Evolutionary conservation across 2,113 vertebrate genomes (phyloP), one percentile per base, ranked within the genome.

Genomic region (Archilochus colubris): DNA sequence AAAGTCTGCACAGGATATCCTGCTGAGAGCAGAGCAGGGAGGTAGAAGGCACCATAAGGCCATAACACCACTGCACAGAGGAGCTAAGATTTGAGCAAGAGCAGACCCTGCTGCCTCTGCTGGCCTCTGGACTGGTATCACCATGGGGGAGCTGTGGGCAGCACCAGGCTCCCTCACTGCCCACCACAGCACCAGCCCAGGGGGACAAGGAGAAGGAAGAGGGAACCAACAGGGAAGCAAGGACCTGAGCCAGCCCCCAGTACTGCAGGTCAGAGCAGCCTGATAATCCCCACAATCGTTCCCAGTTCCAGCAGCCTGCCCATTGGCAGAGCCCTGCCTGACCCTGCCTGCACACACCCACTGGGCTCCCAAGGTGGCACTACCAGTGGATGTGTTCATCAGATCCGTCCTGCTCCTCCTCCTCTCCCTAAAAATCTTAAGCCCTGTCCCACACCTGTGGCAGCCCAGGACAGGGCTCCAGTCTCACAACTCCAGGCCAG

Each of bases 171-270:
- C 7, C 61, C 33, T 23, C 10, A 2, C 23, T 24, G 15, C 61
- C 53, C 14, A 2, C 1, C 4, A 23, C 14, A 18, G 23, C 1
- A 1, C 43, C 43, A 10, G 43, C 28, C 43, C 1, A 0, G 36
- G 7, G 8, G 16, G 46, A 25, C 10, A 7, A 5, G 16, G 53
- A 51, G 44, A 59, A 11, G 33, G 28, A 57, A 22, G 27, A 18
- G 30, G 23, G 15, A 31, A 69, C 55, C 11, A 1, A 67, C 58
- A 28, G 30, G 53, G 25, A 31, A 61, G 46, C 36, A 36, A 53
- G 31, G 63, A 36, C 25, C 21, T 30, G 14, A 54, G 38, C 36
- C 46, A 53, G 16, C 8, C 20, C 53, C 36, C 25, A 19, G 46
- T 20, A 48, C 20, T 21, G 21, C 20, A 48, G 21, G 46, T 48